Conservation (phyloP, 2,888 invertebrate species). For the Fragum fragum region DNA sequence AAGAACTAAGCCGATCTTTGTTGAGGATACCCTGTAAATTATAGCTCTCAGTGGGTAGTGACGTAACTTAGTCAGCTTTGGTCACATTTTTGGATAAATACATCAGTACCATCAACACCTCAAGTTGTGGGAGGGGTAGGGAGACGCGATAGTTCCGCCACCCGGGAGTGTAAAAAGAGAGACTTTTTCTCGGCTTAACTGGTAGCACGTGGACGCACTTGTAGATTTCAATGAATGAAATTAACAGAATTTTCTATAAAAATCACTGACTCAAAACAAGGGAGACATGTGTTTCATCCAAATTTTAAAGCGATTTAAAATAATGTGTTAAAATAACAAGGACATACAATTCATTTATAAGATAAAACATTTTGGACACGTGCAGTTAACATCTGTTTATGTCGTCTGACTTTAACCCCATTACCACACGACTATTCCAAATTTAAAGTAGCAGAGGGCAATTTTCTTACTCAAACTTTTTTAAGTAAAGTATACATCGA, state of each 20-base stretch:
- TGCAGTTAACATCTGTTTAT: constrained; percentile 14
- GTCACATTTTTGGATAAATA: constrained; percentile 40
- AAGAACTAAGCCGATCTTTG: constrained; percentile 13
- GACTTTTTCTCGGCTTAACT: constrained; percentile 23
- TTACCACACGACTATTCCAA: no score
- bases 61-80: constrained; percentile 30
- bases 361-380: constrained; percentile 9
- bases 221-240: constrained; percentile 9
- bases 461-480: no score
- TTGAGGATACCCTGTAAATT: constrained; percentile 19
- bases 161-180: constrained; percentile 38
- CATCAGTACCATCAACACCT: constrained; percentile 55
- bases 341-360: constrained; percentile 8
- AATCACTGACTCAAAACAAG: constrained; percentile 12
- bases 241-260: constrained; percentile 1
- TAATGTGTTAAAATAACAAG: constrained; percentile 10
- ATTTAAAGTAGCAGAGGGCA: no score
- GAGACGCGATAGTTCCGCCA: constrained; percentile 37
- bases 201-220: constrained; percentile 26
- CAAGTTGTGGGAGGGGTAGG: constrained; percentile 21
- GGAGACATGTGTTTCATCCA: constrained; percentile 19
- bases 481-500: no score
- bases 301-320: constrained; percentile 4
- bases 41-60: constrained; percentile 26
- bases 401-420: no score